phyloP scores from a whole-genome alignment of 2,888 invertebrate species.

The Acleris literana region DNA sequence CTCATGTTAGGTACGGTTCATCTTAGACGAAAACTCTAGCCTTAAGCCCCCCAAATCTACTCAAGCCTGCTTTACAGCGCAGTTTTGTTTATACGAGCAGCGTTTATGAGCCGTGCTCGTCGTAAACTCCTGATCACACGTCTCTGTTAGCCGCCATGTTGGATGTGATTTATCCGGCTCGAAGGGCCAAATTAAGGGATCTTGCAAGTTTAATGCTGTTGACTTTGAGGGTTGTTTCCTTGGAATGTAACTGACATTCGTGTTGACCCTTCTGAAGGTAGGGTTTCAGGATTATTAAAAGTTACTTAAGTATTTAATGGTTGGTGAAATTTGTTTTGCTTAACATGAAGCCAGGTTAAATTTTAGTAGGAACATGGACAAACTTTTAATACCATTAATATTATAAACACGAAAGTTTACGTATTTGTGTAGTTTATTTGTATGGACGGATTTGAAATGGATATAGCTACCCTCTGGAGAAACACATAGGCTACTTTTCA shows the following conservation, averaged over 20 bases:
- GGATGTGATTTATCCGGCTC: slow-evolving; percentile 32
- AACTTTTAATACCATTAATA: too few relatives aligned
- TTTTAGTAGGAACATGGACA: too few relatives aligned
- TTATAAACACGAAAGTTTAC: too few relatives aligned
- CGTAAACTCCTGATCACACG: slow-evolving; percentile 38
- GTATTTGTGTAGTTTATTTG: too few relatives aligned
- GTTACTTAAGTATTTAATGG: too few relatives aligned
- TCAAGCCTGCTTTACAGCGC: slow-evolving; percentile 37
- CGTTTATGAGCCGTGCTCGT: slow-evolving; percentile 36
- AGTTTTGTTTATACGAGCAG: slow-evolving; percentile 39
- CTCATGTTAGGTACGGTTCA: background rate
- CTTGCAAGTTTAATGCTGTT: slow-evolving; percentile 27
- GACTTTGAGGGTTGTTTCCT: slow-evolving; percentile 15
- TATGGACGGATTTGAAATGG: too few relatives aligned
- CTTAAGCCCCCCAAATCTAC: slow-evolving; percentile 36
- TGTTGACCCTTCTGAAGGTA: background rate
- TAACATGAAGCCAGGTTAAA: too few relatives aligned
- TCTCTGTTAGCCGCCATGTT: slow-evolving; percentile 28
- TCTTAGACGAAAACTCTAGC: slow-evolving; percentile 33
- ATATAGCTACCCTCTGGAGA: too few relatives aligned
- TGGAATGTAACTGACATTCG: slow-evolving; percentile 14
- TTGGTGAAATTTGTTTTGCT: too few relatives aligned
- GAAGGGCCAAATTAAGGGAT: slow-evolving; percentile 33
- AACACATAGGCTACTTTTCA: too few relatives aligned
- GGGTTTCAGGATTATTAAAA: background rate